Percentiles rank a stretch among this genome's conserved stretches.
Evolutionary conservation across 1,140 invertebrate species (phyloP).

Genomic region (Drosophila kikkawai): DNA sequence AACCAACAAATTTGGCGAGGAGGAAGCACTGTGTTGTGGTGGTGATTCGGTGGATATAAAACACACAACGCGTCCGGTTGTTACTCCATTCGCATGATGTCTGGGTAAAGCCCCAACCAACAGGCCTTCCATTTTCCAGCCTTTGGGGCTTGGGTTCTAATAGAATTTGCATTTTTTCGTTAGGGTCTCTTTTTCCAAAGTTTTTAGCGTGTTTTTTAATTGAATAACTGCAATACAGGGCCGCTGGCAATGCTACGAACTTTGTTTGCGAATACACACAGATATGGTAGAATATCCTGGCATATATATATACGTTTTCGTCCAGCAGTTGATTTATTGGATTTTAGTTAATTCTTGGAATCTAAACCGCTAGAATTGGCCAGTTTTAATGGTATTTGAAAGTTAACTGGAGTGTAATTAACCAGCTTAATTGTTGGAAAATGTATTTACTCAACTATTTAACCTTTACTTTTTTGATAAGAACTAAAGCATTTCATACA

Average conservation of each 20-base stretch:
- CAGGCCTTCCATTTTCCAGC: conserved; percentile 22
- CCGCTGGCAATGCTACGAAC: conserved; percentile 29
- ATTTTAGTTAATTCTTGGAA: conserved; percentile 22
- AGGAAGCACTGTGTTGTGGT: conserved; percentile 4
- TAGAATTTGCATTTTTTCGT: conserved; percentile 75
- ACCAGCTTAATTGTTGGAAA: neutral
- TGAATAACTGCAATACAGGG: conserved; percentile 70
- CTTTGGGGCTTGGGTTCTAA: conserved; percentile 48
- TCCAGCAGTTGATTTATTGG: conserved; percentile 3
- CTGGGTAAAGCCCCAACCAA: conserved; percentile 6
- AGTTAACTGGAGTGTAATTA: neutral
- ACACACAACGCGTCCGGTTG: conserved; percentile 30
- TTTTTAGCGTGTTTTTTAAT: conserved; percentile 66
- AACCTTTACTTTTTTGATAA: neutral
- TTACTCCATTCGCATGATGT: conserved; percentile 1
- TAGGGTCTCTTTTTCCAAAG: conserved; percentile 36
- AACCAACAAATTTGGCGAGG: conserved; percentile 44
- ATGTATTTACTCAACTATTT: neutral
- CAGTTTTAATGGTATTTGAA: conserved; percentile 1
- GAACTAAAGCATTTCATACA: no score
- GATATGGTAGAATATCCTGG: conserved; percentile 1
- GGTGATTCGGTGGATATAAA: conserved; percentile 35
- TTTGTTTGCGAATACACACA: conserved; percentile 14
- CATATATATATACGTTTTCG: conserved; percentile 3
- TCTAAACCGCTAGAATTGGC: neutral